phyloP scores from a whole-genome alignment of 2,888 invertebrate genomes.

The Tyria jacobaeae region DNA sequence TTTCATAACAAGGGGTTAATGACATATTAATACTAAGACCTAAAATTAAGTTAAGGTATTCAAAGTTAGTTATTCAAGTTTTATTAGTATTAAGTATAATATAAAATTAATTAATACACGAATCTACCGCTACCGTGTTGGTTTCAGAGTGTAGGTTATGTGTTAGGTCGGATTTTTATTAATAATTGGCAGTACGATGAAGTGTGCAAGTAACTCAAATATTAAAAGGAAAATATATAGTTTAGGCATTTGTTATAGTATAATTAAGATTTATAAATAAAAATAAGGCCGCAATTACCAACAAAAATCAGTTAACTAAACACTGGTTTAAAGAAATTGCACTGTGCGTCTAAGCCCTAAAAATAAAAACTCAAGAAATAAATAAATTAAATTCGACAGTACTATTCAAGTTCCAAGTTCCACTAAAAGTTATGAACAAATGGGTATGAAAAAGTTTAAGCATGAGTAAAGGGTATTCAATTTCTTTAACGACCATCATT shows the following conservation, averaged over 20 bases:
- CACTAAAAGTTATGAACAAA: conserved; percentile 54
- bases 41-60: too few species aligned
- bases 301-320: neutral
- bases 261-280: neutral
- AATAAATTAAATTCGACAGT: conserved; percentile 6
- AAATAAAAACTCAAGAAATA: neutral
- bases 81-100: conserved; percentile 32
- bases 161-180: too few species aligned
- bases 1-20: too few species aligned
- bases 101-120: conserved; percentile 25
- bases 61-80: conserved; percentile 31
- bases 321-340: neutral
- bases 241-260: too few species aligned
- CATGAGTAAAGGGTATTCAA: conserved; percentile 76
- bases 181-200: too few species aligned
- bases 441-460: conserved; percentile 64
- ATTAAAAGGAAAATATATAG: too few species aligned
- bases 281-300: neutral
- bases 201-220: too few species aligned
- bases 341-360: neutral
- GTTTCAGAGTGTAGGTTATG: neutral
- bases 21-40: too few species aligned
- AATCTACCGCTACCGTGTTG: conserved; percentile 1
- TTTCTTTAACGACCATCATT: conserved; percentile 80
- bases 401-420: conserved; percentile 14